A percentile compares a stretch with the other conserved stretches of the same genome.
Evolutionary conservation across 1,140 invertebrate genomes (phyloP).

Genomic region (Drosophila equinoxialis): DNA sequence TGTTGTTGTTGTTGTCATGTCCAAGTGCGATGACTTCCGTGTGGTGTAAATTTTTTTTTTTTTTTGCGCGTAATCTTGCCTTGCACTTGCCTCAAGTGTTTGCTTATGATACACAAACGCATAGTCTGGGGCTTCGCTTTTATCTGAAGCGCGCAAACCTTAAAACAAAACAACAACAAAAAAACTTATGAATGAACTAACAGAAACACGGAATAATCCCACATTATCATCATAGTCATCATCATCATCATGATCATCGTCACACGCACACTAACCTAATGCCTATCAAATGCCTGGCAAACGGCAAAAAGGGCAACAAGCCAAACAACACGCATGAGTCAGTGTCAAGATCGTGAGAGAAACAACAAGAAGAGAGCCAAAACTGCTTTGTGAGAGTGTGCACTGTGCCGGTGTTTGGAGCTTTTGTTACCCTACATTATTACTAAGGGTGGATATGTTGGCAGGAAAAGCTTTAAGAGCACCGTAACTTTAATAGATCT

Average conservation of each 20-base stretch:
- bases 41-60: conserved; percentile 33
- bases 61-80: conserved; percentile 43
- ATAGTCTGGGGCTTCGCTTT: conserved; percentile 46
- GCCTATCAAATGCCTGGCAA: conserved; percentile 31
- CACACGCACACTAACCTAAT: conserved; percentile 21
- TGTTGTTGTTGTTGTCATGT: conserved; percentile 43
- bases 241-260: too few relatives aligned
- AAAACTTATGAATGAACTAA: conserved; percentile 62
- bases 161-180: conserved; percentile 1
- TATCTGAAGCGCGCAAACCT: conserved; percentile 55
- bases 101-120: conserved; percentile 12
- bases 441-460: too few relatives aligned
- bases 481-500: too few relatives aligned
- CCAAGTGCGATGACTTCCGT: conserved; percentile 66
- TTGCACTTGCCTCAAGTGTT: conserved; percentile 25
- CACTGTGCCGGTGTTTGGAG: neutral
- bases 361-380: conserved; percentile 17
- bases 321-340: conserved; percentile 10
- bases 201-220: neutral
- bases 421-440: neutral
- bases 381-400: neutral
- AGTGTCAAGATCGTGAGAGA: conserved; percentile 17
- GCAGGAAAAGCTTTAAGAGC: too few relatives aligned
- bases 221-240: neutral
- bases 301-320: conserved; percentile 25